Percentiles rank a stretch among this genome's conserved stretches.
Conservation (phyloP, 2,797 vertebrate species). For the Myotis myotis region DNA sequence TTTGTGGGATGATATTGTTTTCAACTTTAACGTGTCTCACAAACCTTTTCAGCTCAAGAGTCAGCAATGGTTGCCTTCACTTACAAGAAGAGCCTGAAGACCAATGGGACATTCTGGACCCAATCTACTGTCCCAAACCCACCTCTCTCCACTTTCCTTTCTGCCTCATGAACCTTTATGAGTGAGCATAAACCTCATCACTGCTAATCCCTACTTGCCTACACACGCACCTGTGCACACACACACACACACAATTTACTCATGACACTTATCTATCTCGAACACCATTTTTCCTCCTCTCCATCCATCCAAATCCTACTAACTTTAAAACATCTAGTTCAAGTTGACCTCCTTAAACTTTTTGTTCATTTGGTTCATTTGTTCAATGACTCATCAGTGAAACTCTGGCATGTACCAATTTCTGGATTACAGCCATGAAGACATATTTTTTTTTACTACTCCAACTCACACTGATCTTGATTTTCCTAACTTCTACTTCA, state of each 20-base stretch:
- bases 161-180: neutral
- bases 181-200: neutral
- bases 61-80: neutral
- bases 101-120: neutral
- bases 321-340: conserved; percentile 15
- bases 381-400: conserved; percentile 9
- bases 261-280: neutral
- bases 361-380: conserved; percentile 2
- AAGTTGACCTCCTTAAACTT: conserved; percentile 11
- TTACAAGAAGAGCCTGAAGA: neutral
- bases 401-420: neutral
- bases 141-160: neutral
- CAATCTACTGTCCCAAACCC: neutral
- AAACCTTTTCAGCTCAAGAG: neutral
- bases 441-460: neutral
- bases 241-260: neutral
- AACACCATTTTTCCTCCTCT: neutral
- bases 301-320: neutral
- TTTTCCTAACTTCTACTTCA: conserved; percentile 8
- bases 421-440: neutral
- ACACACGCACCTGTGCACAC: too few relatives aligned
- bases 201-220: neutral
- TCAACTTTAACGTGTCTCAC: neutral
- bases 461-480: neutral
- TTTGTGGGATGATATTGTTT: neutral